Evolutionary conservation across 1,140 invertebrate species (phyloP).

Genomic region (Platorchestia sp.): DNA sequence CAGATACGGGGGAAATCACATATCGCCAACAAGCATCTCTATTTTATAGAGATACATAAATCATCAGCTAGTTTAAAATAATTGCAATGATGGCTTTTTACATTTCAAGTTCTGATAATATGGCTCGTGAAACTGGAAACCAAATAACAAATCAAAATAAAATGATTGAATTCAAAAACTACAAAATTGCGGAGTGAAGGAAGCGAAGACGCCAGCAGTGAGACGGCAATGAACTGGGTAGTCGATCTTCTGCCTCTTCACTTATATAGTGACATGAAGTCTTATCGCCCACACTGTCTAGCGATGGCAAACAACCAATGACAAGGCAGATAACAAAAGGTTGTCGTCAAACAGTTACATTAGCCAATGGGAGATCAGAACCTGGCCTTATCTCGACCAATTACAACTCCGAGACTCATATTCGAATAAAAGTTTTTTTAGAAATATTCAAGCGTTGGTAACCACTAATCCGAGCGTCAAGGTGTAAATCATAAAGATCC

Average conservation of each 20-base stretch:
- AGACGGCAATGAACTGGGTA: slow-evolving; percentile 32
- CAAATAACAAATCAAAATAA: no score
- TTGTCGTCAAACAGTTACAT: slow-evolving; percentile 8
- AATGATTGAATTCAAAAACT: not conserved
- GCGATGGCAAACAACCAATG: slow-evolving; percentile 1
- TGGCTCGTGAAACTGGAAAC: not conserved
- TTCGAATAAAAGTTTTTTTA: slow-evolving; percentile 4
- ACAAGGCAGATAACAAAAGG: slow-evolving; percentile 27
- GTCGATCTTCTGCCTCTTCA: not conserved
- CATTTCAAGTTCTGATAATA: not conserved
- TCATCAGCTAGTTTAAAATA: not conserved
- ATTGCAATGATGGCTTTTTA: not conserved
- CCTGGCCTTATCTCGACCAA: slow-evolving; percentile 30
- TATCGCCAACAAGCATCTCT: not conserved
- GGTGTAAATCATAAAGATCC: slow-evolving; percentile 21
- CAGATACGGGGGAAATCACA: not conserved
- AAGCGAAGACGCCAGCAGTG: not conserved
- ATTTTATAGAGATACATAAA: not conserved
- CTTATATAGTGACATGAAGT: not conserved
- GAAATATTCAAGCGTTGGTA: not conserved
- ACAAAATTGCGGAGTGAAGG: not conserved
- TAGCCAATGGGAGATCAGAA: not conserved
- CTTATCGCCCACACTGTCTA: slow-evolving; percentile 54
- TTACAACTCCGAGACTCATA: not conserved
- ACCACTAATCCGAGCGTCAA: not conserved